Evolutionary conservation across 2,113 vertebrate species (phyloP).

Genomic region (Lepisosteus osseus): DNA sequence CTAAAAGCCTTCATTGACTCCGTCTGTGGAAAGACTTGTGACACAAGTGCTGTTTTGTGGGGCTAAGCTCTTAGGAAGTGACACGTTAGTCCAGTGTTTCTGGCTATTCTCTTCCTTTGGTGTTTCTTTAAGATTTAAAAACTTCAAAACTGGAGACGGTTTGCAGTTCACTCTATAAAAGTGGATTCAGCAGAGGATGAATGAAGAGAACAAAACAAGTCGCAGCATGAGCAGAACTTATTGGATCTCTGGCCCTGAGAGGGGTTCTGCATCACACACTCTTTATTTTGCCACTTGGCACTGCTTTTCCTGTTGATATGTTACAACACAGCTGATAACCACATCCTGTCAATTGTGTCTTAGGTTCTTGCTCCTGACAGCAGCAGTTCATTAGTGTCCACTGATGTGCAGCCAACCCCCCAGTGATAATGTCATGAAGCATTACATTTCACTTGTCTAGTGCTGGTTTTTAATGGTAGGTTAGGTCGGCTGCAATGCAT

Average conservation of each 20-base stretch:
- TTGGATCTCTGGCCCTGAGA: not conserved
- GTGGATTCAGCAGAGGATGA: no score
- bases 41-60: not conserved
- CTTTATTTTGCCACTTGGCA: not conserved
- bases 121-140: no score
- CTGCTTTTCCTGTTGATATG: slow-evolving; percentile 33
- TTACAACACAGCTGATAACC: slow-evolving; percentile 44
- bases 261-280: not conserved
- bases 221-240: no score
- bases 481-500: not conserved
- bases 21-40: no score
- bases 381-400: slow-evolving; percentile 61
- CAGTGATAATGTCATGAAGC: slow-evolving; percentile 45
- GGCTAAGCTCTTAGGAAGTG: no score
- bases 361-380: slow-evolving; percentile 47
- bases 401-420: slow-evolving; percentile 48
- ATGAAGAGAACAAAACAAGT: no score
- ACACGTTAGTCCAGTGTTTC: no score
- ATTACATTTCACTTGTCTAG: slow-evolving; percentile 32
- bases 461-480: not conserved
- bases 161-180: no score
- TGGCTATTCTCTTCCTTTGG: no score
- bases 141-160: no score
- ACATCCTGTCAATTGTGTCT: slow-evolving; percentile 40
- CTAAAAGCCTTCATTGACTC: no score